Conservation (phyloP, 2,797 vertebrate species). For the Sylvilagus floridanus region DNA sequence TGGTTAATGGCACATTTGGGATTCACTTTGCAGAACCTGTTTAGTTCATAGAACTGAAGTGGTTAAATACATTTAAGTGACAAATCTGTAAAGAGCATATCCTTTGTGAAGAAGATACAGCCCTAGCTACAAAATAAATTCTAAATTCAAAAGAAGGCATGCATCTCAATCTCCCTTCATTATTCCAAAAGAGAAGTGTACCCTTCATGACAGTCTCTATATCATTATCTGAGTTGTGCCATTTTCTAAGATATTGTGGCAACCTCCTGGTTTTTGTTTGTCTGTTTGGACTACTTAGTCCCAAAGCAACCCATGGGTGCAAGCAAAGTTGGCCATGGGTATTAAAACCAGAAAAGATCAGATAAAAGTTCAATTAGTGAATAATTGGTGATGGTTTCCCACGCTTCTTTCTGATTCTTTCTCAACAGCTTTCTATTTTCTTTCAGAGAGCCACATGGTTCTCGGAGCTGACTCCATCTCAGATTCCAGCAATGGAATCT, state of each 20-base stretch:
- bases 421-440: neutral
- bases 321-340: neutral
- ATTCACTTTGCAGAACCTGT: conserved; percentile 4
- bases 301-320: neutral
- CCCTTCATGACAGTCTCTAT: accelerated
- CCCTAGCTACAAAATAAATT: neutral
- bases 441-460: neutral
- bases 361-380: neutral
- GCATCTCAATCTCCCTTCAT: neutral
- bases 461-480: neutral
- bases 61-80: conserved; percentile 50
- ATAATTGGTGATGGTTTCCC: neutral
- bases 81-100: neutral
- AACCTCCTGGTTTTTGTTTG: neutral
- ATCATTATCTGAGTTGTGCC: neutral
- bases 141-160: neutral
- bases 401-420: neutral
- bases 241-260: neutral
- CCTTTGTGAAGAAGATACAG: conserved; percentile 7
- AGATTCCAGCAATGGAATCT: neutral
- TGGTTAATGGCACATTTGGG: conserved; percentile 24
- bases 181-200: neutral
- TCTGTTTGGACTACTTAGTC: neutral
- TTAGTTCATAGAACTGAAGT: neutral
- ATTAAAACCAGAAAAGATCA: neutral